Percentiles rank a stretch among this genome's conserved stretches.
These are phyloP conservation scores for Pseudorhombus dupliciocellatus DNA, from an alignment of 2,113 vertebrate species.

Conservation along the genomic window DNA sequence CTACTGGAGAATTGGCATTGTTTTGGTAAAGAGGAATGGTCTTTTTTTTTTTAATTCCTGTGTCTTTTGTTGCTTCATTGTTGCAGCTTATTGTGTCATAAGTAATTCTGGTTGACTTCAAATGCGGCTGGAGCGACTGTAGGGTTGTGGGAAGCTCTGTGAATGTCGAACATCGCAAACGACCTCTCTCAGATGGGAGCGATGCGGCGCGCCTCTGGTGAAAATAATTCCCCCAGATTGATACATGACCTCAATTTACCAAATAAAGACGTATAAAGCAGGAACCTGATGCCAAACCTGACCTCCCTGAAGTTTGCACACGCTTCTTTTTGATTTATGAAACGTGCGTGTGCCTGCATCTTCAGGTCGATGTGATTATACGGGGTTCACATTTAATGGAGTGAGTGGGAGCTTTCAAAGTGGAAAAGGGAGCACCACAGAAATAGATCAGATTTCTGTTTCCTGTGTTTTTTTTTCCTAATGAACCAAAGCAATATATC, in stretches of 20 bases:
- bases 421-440: constrained; percentile 72
- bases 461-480: constrained; percentile 70
- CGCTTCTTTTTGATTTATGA: constrained; percentile 19
- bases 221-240: constrained; percentile 65
- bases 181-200: constrained; percentile 75
- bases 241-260: constrained; percentile 75
- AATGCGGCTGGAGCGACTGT: constrained; percentile 68
- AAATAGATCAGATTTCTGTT: constrained; percentile 78
- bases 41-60: constrained; percentile 64
- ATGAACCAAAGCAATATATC: constrained; percentile 84
- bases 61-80: constrained; percentile 75
- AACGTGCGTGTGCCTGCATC: constrained; percentile 4
- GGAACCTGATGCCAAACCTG: constrained; percentile 74
- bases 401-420: constrained; percentile 77
- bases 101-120: constrained; percentile 82
- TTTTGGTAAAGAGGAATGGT: constrained; percentile 53
- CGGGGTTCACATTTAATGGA: constrained; percentile 69
- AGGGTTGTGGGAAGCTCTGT: constrained; percentile 69
- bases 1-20: constrained; percentile 22
- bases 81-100: constrained; percentile 80
- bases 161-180: constrained; percentile 67
- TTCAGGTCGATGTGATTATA: constrained; percentile 25
- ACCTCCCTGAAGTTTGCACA: constrained; percentile 68
- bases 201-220: constrained; percentile 47
- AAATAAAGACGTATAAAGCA: constrained; percentile 71